Percentiles rank a stretch among this genome's conserved stretches.
Evolutionary conservation across 2,113 vertebrate species (phyloP).

Genomic region (Notarius quadriscutis): DNA sequence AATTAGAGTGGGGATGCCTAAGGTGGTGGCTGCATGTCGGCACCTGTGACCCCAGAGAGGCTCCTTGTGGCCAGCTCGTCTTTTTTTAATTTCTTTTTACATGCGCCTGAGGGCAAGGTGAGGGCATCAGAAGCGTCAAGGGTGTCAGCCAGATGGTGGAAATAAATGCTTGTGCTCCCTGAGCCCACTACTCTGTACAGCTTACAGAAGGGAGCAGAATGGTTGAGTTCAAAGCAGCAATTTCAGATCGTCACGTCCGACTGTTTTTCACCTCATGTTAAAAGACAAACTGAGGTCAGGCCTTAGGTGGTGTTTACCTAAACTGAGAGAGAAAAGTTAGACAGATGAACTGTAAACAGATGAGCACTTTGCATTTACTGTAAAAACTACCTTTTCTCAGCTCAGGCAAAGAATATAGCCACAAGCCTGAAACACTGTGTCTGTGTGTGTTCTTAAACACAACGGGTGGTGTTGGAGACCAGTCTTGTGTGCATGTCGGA

Average conservation of each 20-base stretch:
- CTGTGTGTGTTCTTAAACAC: neutral
- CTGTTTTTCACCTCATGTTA: slow-evolving; percentile 11
- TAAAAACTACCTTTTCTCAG: neutral
- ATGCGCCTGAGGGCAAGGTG: slow-evolving; percentile 42
- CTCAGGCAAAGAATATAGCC: neutral
- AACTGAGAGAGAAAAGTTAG: slow-evolving; percentile 31
- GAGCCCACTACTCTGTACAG: slow-evolving; percentile 19
- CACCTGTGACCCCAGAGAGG: slow-evolving; percentile 59
- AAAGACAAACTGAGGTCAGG: slow-evolving; percentile 13
- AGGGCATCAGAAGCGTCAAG: slow-evolving; percentile 21
- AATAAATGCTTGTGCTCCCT: slow-evolving; percentile 14
- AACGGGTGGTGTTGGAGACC: neutral
- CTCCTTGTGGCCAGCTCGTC: slow-evolving; percentile 33
- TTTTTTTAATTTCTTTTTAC: slow-evolving; percentile 25
- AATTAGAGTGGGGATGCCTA: slow-evolving; percentile 59
- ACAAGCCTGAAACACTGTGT: neutral
- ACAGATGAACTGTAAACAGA: slow-evolving; percentile 13
- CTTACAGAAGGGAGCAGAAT: neutral
- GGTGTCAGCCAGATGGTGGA: slow-evolving; percentile 35
- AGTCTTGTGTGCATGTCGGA: neutral
- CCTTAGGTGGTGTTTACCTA: slow-evolving; percentile 15
- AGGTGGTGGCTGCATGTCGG: slow-evolving; percentile 57
- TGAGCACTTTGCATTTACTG: slow-evolving; percentile 13
- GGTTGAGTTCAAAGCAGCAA: slow-evolving; percentile 28
- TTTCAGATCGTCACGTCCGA: slow-evolving; percentile 17